Conservation (phyloP, 2,113 vertebrate genomes). For the Axis porcinus region DNA sequence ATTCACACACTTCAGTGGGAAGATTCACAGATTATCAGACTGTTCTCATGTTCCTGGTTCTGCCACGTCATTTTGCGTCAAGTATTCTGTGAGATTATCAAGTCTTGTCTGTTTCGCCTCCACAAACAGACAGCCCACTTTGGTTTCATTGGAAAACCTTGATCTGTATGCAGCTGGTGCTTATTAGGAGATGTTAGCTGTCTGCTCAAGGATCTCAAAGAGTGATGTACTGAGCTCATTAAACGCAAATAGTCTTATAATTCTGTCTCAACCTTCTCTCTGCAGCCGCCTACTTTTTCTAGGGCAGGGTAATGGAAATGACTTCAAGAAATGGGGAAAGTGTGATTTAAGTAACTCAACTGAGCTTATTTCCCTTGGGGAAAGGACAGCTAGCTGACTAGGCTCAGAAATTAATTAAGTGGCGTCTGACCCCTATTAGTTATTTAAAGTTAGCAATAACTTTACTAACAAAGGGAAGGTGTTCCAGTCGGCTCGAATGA, state of each 20-base stretch:
- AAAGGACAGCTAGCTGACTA: background rate
- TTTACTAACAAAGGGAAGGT: background rate
- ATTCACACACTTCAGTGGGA: background rate
- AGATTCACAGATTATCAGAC: background rate
- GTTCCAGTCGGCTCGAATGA: too few relatives aligned
- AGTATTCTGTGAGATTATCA: background rate
- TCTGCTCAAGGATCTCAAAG: background rate
- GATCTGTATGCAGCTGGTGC: background rate
- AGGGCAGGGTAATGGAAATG: constrained; percentile 30
- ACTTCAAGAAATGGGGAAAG: constrained; percentile 35
- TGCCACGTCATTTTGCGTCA: accelerated
- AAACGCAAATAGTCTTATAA: background rate
- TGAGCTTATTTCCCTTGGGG: background rate
- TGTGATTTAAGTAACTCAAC: background rate
- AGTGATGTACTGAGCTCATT: background rate
- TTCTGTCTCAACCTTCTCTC: background rate
- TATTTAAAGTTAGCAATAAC: background rate
- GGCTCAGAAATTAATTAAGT: background rate
- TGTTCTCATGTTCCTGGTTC: too few relatives aligned
- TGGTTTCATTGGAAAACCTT: background rate
- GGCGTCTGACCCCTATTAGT: background rate
- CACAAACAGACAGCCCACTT: background rate
- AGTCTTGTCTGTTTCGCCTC: background rate
- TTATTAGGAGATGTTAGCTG: background rate
- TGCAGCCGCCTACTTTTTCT: background rate